These are phyloP conservation scores for Haliaeetus leucogaster DNA, from an alignment of 2,113 vertebrate genomes.

Conservation along the genomic window DNA sequence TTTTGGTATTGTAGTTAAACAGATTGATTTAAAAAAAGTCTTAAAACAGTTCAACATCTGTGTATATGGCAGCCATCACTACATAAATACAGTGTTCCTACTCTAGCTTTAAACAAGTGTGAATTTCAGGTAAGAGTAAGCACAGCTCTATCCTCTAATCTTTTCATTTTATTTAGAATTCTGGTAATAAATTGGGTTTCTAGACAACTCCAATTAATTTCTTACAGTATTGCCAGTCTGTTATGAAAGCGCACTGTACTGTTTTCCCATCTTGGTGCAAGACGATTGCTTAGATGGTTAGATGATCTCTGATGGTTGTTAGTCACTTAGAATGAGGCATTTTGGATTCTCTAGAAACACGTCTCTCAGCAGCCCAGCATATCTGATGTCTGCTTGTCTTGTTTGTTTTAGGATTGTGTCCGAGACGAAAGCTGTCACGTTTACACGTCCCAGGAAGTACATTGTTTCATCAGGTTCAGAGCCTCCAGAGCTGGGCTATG, in stretches of 20 bases:
- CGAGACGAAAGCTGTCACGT: constrained; percentile 83
- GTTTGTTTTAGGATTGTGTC: constrained; percentile 74
- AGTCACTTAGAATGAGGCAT: background rate
- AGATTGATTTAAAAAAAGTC: background rate
- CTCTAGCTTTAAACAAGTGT: background rate
- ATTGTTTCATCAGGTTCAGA: constrained; percentile 83
- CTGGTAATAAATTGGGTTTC: background rate
- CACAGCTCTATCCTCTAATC: background rate
- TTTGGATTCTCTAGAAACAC: background rate
- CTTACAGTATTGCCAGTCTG: rapidly evolving
- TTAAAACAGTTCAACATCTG: background rate
- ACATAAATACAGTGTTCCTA: background rate
- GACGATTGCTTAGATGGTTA: background rate
- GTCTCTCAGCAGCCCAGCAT: background rate
- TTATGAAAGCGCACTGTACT: background rate
- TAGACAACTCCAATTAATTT: background rate
- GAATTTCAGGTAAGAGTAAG: background rate
- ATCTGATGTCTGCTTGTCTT: background rate
- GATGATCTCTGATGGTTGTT: background rate
- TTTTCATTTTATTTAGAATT: background rate
- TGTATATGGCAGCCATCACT: background rate
- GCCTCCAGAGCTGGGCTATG: constrained; percentile 84
- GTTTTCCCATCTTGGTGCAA: background rate
- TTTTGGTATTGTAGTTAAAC: background rate
- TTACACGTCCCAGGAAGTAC: constrained; percentile 87